These are phyloP conservation scores for Apostichopus leukothele DNA, from an alignment of 53 echinoderm and acorn worm genomes.

Conservation along the genomic window DNA sequence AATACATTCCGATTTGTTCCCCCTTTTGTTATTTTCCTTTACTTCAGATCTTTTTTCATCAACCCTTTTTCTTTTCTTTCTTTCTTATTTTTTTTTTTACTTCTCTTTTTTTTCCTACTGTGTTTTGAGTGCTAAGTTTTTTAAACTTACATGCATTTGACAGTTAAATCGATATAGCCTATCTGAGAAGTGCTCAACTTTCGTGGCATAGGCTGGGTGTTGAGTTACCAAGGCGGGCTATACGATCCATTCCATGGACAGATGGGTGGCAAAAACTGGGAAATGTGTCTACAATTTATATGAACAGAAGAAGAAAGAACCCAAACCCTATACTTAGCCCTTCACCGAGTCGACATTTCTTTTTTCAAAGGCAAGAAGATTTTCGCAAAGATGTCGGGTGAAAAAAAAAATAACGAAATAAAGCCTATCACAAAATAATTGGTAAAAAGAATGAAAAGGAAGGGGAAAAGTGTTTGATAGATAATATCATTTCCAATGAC, in stretches of 20 bases:
- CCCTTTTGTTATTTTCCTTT: neutral
- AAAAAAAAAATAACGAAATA: too few relatives aligned
- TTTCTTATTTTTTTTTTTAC: neutral
- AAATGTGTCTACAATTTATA: constrained; percentile 29
- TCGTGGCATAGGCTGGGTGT: constrained; percentile 33
- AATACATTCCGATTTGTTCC: constrained; percentile 1
- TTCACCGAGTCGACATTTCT: neutral
- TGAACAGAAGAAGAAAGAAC: constrained; percentile 3
- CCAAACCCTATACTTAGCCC: constrained; percentile 5
- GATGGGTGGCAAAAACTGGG: constrained; percentile 39
- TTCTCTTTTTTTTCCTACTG: constrained; percentile 3
- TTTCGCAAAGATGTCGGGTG: too few relatives aligned
- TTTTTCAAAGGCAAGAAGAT: neutral
- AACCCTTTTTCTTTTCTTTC: neutral
- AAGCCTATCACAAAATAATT: too few relatives aligned
- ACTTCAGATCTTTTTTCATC: constrained; percentile 14
- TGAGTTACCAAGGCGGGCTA: constrained; percentile 33
- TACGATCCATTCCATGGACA: constrained; percentile 25
- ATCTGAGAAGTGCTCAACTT: constrained; percentile 20
- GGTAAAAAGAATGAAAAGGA: too few relatives aligned
- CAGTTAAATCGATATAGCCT: constrained; percentile 32
- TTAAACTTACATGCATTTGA: constrained; percentile 31
- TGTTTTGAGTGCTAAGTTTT: constrained; percentile 42
- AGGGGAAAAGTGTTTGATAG: too few relatives aligned
- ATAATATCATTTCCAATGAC: too few relatives aligned